Base-by-base conservation (phyloP, 2,888 invertebrate species). In the Ypsolopha sequella region DNA sequence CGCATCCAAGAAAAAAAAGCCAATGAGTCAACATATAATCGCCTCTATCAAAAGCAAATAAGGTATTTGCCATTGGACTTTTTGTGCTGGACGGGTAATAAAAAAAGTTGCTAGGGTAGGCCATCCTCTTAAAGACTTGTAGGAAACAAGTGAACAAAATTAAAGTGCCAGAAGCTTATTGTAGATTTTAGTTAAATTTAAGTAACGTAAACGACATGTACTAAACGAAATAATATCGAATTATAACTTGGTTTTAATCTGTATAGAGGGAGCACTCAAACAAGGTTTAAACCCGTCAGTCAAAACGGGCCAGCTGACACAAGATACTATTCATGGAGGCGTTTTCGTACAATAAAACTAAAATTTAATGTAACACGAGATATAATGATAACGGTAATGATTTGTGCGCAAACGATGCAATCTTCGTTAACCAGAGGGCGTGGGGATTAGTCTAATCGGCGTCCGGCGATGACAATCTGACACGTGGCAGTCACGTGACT, bases 391-490 rank as follows among this genome's bases (percentile, higher is more conserved):
- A 68, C 65, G 62, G 64, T 76, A 80, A 80, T 77, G 69, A 79
- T 73, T n/a, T 73, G 67, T 67, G 59, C 64, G 59, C 63, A 64
- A 69, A 70, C 67, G 77, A 77, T 73, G 69, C 75, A 68, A 76
- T 77, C 64, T 24, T 10, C 62, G 60, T 59, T 68, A 69, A 71
- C 67, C 67, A 63, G 60, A 65, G 80, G 73, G 80, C 77, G 79
- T 71, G 71, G 55, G 79, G 80, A 80, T 80, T 79, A 79, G 70
- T 59, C 73, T 84, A 84, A 85, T 85, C 84, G 79, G 72, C 60
- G 68, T 68, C 14, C 70, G 76, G 75, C 73, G 82, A 84, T 82
- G 85, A 80, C 77, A 82, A 84, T 85, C 84, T 64, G 68, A 50
- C 76, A 62, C 76, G 78, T 70, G 72, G 52, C 52, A 1, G 39